A percentile compares a stretch with the other conserved stretches of the same genome.
These are phyloP conservation scores for Hydropsyche tenuis DNA, from an alignment of 1,140 invertebrate genomes.

Conservation along the genomic window DNA sequence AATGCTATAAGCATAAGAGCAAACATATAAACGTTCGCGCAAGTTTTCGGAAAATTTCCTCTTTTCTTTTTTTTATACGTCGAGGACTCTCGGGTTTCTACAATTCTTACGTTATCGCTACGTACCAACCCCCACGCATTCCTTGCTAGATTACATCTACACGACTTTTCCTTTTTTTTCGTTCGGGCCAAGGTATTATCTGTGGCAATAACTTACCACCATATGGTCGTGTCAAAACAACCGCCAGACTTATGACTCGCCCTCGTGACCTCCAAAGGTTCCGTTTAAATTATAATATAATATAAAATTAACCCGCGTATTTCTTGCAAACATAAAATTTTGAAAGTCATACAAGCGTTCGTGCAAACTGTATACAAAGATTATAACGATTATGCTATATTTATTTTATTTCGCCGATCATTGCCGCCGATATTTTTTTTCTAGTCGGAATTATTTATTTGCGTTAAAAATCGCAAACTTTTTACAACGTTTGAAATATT, in stretches of 20 bases:
- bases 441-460: no score
- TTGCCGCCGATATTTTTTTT: no score
- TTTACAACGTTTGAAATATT: no score
- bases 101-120: slow-evolving; percentile 27
- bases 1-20: no score
- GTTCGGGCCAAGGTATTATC: slow-evolving; percentile 23
- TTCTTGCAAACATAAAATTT: not conserved
- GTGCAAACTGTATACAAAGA: not conserved
- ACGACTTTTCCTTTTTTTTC: slow-evolving; percentile 26
- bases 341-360: not conserved
- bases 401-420: no score
- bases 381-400: not conserved
- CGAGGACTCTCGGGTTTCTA: slow-evolving; percentile 5
- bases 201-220: slow-evolving; percentile 24
- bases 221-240: slow-evolving; percentile 34
- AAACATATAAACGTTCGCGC: not conserved
- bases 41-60: slow-evolving; percentile 1
- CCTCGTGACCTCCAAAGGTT: not conserved
- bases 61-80: not conserved
- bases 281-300: slow-evolving; percentile 8
- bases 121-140: not conserved
- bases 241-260: not conserved
- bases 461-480: no score
- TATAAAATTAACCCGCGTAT: slow-evolving; percentile 17
- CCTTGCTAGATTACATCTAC: slow-evolving; percentile 30